These are phyloP conservation scores for Melanerpes aurifrons DNA, from an alignment of 2,113 vertebrate species.

Conservation along the genomic window DNA sequence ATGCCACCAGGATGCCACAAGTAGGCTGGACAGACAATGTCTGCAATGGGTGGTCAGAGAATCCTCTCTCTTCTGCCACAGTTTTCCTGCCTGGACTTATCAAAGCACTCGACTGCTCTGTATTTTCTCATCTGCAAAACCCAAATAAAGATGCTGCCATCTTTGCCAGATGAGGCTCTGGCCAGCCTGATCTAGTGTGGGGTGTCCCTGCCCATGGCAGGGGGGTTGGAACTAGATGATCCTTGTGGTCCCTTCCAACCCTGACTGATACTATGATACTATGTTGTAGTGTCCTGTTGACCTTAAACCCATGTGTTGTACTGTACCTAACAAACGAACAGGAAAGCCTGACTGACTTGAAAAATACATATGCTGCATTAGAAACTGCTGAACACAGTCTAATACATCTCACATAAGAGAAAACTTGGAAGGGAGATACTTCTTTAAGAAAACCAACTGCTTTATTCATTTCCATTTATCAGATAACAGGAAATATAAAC, in stretches of 20 bases:
- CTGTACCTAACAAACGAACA: neutral
- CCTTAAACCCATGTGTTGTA: neutral
- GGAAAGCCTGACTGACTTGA: neutral
- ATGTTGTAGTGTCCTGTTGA: neutral
- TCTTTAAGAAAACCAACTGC: neutral
- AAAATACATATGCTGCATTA: neutral
- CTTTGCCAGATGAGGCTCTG: neutral
- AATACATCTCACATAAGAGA: neutral
- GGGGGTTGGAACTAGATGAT: too few species aligned
- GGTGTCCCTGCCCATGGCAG: too few species aligned
- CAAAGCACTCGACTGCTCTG: neutral
- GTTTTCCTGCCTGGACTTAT: neutral
- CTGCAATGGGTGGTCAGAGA: fast-evolving
- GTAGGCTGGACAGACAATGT: neutral
- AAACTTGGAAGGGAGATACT: neutral
- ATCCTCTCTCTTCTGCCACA: neutral
- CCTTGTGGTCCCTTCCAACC: too few species aligned
- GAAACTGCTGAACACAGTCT: neutral
- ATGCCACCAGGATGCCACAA: neutral
- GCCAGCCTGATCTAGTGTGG: too few species aligned
- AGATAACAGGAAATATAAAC: neutral
- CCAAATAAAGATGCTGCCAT: neutral
- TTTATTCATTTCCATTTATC: neutral
- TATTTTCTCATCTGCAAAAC: neutral
- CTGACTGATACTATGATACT: too few species aligned